Evolutionary conservation across 2,797 vertebrate genomes (phyloP), one percentile per base, ranked within the genome.

Genomic region (Acropternis orthonyx): DNA sequence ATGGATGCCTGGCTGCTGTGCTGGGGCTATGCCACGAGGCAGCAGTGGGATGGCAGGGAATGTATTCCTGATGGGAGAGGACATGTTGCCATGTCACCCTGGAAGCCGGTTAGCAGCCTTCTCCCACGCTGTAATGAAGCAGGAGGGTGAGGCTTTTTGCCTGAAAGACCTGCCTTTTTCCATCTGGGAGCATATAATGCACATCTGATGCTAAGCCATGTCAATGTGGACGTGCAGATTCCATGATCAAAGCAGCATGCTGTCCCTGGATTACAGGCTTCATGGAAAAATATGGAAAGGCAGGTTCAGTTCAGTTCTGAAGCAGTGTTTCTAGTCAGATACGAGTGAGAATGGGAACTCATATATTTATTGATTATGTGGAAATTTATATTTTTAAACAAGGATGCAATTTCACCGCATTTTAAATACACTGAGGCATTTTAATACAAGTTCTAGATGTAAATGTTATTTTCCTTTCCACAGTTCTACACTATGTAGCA

Each of bases 51-150:
- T 23, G 67, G 51, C 7, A 3, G 30, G 82, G 65, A 86, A 58
- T 69, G 65, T 20, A 36, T 65, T 72, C 37, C 67, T 52, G 32
- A 23, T 0, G 0, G 66, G 44, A 85, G 39, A 67, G 80, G 32
- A 41, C 0, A 1, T 0, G 0, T 30, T 51, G 28, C 63, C 39
- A 36, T 49, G 18, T 41, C 71, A 39, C 2, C 0, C 61, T 44
- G 49, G 46, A 10, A 81, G 48, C 32, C 7, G 4, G 30, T 27
- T n/a, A 14, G 8, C 39, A 80, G 72, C 49, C 20, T 34, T 71
- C 56, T 67, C 24, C 27, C 39, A 1, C 2, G 21, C 52, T 86
- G 0, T 34, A 14, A 30, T 44, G 48, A 66, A 66, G 73, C n/a
- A 10, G 21, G 41, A 36, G 41, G 32, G 22, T 46, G 46, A 89